phyloP scores from a whole-genome alignment of 2,797 vertebrate genomes.

The Sternotherus odoratus region DNA sequence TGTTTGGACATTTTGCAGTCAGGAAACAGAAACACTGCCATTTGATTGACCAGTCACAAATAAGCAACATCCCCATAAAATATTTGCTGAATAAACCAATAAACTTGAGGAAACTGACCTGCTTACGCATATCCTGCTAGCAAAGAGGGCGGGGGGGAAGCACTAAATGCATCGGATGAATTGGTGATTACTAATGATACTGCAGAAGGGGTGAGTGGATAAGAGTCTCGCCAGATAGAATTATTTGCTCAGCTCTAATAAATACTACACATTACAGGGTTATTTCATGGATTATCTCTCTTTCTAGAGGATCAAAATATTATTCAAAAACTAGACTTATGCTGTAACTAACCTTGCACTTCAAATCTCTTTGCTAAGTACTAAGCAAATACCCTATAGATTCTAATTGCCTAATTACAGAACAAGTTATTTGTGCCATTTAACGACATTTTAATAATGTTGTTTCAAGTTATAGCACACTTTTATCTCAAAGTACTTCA shows the following conservation, averaged over 20 bases:
- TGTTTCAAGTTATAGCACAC: background rate
- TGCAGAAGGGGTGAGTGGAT: background rate
- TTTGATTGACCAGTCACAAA: background rate
- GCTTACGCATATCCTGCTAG: background rate
- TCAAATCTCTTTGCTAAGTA: conserved; percentile 11
- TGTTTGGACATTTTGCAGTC: background rate
- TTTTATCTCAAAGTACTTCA: background rate
- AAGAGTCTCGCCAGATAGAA: background rate
- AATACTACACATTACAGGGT: background rate
- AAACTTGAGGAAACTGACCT: background rate
- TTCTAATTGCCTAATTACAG: background rate
- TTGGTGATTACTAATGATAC: background rate
- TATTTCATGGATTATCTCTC: background rate
- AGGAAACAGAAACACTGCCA: background rate
- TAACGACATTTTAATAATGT: background rate
- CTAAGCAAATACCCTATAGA: background rate
- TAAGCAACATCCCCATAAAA: background rate
- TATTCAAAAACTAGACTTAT: background rate
- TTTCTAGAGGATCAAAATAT: background rate
- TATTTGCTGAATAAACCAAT: background rate
- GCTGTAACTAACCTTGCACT: conserved; percentile 7
- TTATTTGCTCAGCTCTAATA: background rate
- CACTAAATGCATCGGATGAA: background rate
- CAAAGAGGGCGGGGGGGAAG: accelerated
- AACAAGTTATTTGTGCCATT: background rate